phyloP scores from a whole-genome alignment of 2,113 vertebrate species.

The Catharus fuscescens region DNA sequence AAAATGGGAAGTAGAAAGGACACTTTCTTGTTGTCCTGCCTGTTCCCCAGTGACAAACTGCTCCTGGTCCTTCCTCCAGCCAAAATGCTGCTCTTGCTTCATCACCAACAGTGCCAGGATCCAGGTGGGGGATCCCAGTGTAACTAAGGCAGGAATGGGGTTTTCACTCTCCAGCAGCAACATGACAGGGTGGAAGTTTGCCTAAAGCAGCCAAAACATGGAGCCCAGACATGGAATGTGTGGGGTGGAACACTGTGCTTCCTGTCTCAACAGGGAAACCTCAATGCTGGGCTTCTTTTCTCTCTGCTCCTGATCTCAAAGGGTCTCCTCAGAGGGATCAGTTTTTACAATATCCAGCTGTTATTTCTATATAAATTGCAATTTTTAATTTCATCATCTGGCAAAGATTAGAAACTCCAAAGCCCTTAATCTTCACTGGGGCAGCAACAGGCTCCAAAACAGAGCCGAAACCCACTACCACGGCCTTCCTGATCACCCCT shows the following conservation, averaged over 20 bases:
- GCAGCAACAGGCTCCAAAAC: background rate
- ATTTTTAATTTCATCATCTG: background rate
- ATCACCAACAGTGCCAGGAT: rapidly evolving
- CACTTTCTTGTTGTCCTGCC: background rate
- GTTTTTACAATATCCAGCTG: background rate
- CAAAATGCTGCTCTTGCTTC: background rate
- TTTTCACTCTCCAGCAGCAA: background rate
- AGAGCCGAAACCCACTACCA: background rate
- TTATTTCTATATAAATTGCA: background rate
- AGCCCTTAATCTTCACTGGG: background rate
- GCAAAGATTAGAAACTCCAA: background rate
- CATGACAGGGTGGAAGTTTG: background rate
- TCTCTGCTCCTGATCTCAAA: background rate
- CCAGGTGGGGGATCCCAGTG: background rate
- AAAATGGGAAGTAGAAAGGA: background rate
- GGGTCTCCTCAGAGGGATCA: background rate
- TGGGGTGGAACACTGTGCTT: background rate
- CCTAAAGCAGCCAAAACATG: background rate
- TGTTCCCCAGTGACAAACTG: background rate
- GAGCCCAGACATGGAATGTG: rapidly evolving
- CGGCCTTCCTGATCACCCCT: background rate
- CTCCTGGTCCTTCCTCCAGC: background rate
- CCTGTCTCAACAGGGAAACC: background rate
- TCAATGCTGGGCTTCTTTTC: background rate
- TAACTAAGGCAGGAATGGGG: background rate